phyloP scores from a whole-genome alignment of 2,888 invertebrate species.

The Thumatha senex region DNA sequence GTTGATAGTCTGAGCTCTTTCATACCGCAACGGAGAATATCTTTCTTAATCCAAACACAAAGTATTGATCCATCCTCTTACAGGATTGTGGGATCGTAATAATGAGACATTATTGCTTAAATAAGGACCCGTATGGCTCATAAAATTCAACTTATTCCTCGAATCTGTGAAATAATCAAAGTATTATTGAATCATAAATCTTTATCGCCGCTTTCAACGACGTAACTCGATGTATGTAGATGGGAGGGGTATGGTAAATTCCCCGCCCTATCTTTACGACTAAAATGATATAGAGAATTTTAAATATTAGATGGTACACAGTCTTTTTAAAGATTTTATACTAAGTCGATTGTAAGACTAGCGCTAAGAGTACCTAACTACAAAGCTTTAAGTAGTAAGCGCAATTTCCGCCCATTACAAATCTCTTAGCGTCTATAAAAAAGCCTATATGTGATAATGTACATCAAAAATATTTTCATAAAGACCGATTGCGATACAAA shows the following conservation, averaged over 20 bases:
- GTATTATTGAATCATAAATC: constrained; percentile 78
- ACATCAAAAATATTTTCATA: no score
- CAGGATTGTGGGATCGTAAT: constrained; percentile 54
- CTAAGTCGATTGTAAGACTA: no score
- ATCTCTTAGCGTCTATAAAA: no score
- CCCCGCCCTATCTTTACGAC: constrained; percentile 45
- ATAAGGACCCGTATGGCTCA: constrained; percentile 68
- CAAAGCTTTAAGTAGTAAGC: no score
- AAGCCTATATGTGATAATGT: no score
- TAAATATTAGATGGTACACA: constrained; percentile 7
- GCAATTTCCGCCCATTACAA: no score
- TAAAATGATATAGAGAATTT: constrained; percentile 26
- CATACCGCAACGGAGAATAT: constrained; percentile 23
- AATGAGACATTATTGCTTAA: constrained; percentile 68
- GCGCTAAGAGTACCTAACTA: no score
- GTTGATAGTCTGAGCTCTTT: constrained; percentile 12
- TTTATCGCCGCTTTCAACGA: constrained; percentile 63
- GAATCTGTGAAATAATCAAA: constrained; percentile 79
- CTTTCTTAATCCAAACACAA: constrained; percentile 33
- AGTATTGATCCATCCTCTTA: constrained; percentile 52
- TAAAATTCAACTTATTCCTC: constrained; percentile 69
- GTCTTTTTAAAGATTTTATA: no score
- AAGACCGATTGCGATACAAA: no score
- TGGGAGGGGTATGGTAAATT: constrained; percentile 67
- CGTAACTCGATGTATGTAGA: constrained; percentile 62